These are phyloP conservation scores for Platycercus adscitus DNA, from an alignment of 2,113 vertebrate species.

Conservation along the genomic window DNA sequence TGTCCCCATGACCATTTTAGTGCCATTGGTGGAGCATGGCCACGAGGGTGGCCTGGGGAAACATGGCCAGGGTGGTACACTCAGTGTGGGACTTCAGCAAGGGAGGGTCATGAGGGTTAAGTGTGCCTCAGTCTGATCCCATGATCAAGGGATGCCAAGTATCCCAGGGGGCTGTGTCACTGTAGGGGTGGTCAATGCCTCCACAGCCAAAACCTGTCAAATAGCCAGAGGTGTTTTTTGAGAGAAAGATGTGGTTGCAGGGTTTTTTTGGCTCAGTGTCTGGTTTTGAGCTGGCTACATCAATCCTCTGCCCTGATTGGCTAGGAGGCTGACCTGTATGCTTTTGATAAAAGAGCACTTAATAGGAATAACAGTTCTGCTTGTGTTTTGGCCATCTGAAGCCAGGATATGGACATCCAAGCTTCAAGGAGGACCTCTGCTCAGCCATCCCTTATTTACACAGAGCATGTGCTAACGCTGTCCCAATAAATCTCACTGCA, in stretches of 20 bases:
- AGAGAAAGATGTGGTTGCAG: not conserved
- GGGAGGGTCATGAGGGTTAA: not conserved
- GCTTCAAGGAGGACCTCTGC: not conserved
- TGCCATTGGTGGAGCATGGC: not conserved
- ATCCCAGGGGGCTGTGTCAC: not conserved
- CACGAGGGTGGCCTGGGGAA: not conserved
- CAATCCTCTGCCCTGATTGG: not conserved
- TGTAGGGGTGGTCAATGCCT: not conserved
- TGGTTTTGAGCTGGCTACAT: not conserved
- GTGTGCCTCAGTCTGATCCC: not conserved
- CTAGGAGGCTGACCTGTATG: rapidly evolving
- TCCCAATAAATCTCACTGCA: not conserved
- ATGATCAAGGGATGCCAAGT: not conserved
- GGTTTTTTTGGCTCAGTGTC: not conserved
- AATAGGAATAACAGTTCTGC: not conserved
- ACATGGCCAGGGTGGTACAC: rapidly evolving
- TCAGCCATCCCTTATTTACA: rapidly evolving
- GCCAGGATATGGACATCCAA: not conserved
- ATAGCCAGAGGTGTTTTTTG: not conserved
- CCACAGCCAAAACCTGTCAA: not conserved
- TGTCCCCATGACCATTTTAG: not conserved
- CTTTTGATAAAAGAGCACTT: not conserved
- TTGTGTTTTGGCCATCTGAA: not conserved
- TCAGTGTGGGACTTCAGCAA: rapidly evolving
- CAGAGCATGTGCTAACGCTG: not conserved